Conservation (phyloP, 2,113 vertebrate genomes). For the Leucopternis melanops region DNA sequence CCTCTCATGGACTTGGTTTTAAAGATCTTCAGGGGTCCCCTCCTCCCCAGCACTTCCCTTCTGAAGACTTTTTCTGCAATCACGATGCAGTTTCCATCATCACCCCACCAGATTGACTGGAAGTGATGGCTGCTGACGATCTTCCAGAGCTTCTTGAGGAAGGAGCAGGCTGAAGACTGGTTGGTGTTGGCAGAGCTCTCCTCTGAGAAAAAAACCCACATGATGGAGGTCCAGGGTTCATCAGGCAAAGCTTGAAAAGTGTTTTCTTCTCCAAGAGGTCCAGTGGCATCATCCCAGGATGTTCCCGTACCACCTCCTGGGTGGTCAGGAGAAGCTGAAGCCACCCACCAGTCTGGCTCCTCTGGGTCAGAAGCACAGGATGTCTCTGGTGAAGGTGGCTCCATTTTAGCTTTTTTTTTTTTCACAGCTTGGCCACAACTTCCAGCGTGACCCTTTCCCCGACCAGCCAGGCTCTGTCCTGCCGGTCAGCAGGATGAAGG, state of each 20-base stretch:
- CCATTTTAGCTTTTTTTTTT: neutral
- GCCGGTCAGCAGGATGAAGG: neutral
- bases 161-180: neutral
- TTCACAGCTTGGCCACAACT: neutral
- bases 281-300: neutral
- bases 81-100: too few species aligned
- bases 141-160: neutral
- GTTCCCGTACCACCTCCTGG: accelerated
- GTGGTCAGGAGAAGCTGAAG: too few species aligned
- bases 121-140: neutral
- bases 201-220: neutral
- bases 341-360: accelerated
- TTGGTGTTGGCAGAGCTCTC: neutral
- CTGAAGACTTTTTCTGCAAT: too few species aligned
- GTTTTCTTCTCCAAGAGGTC: accelerated
- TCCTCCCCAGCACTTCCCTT: neutral
- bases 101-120: neutral
- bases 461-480: neutral
- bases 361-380: neutral
- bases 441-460: too few species aligned
- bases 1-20: neutral
- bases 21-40: neutral
- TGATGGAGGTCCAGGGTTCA: neutral
- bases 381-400: neutral
- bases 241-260: neutral